Base-by-base conservation (phyloP, 2,113 vertebrate genomes). In the Lipophrys pholis region DNA sequence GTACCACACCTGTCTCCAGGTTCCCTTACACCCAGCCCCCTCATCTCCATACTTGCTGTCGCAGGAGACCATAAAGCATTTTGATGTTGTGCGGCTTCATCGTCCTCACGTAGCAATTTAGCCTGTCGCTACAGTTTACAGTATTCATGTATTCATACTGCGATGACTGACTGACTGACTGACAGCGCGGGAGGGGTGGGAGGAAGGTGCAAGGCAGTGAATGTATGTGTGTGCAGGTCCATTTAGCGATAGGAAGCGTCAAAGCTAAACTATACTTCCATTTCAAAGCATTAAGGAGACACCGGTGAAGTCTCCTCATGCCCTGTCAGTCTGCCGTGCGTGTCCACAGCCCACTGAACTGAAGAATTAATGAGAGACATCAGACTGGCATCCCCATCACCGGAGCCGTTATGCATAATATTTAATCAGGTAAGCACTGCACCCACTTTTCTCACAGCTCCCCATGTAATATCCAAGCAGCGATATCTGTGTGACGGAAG, bases 361-460 rank as follows among this genome's bases (percentile, higher is more conserved):
- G 87, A 88, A 67, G 87, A 92, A 91, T 92, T 92, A 92, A 92
- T 89, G 91, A 92, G 85, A 85, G 79, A 74, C 83, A 82, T 89
- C 84, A 86, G 72, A 78, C 69, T 64, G 79, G 65, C 84, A 74
- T 80, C 49, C 53, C 61, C 66, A 76, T 73, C 55, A 43, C 74
- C 21, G 1, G 39, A 7, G 81, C 53, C 61, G 82, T 86, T 87
- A 83, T 83, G 87, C 82, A 86, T 86, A 74, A 64, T 50, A 83
- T 88, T 84, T 83, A 87, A 83, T 76, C 78, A 83, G 85, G 85
- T 82, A 65, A 83, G 80, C 80, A 49, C 39, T 36, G 63, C 80
- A 52, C 49, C 54, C 43, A 58, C 65, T 48, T 85, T 69, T 55
- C 66, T 78, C 62, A 16, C 21, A 72, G 67, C 57, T 46, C 73